Conservation (phyloP, 2,888 invertebrate species). For the Scaeva pyrastri region DNA sequence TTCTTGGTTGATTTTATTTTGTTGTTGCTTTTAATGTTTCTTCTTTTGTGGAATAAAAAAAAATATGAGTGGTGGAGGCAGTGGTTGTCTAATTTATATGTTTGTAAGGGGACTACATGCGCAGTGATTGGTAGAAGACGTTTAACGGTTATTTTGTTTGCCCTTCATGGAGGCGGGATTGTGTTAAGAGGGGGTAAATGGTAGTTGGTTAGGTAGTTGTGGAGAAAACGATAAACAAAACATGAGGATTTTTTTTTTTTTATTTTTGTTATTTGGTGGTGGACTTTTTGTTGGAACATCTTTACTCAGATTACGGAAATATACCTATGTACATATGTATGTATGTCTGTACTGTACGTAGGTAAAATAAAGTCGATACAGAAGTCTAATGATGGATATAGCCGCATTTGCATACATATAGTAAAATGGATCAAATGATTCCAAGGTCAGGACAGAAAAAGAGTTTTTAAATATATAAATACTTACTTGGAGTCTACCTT, state of each 20-base stretch:
- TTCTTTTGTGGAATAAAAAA: constrained; percentile 35
- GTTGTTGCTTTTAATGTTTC: constrained; percentile 1
- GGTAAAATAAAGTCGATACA: constrained; percentile 38
- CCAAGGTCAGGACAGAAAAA: constrained; percentile 20
- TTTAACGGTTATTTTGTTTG: constrained; percentile 55
- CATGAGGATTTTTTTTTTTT: constrained; percentile 1
- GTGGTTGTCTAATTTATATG: constrained; percentile 49
- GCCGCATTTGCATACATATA: too few species aligned
- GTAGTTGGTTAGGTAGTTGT: not conserved
- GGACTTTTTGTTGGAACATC: constrained; percentile 3
- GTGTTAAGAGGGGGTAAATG: not conserved
- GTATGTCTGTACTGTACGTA: too few species aligned
- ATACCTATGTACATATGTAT: too few species aligned
- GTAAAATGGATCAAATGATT: constrained; percentile 3
- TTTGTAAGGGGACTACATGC: constrained; percentile 55
- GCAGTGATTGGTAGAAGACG: constrained; percentile 71
- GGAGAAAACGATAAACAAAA: constrained; percentile 11
- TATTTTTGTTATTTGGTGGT: not conserved
- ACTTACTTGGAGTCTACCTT: too few species aligned
- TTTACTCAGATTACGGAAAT: constrained; percentile 28
- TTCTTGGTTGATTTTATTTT: constrained; percentile 33
- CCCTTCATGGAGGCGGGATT: constrained; percentile 25
- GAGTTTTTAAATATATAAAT: too few species aligned
- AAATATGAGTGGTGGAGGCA: constrained; percentile 55
- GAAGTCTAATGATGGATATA: not conserved